Conservation (phyloP, 2,797 vertebrate species). For the Eulemur albifrons region DNA sequence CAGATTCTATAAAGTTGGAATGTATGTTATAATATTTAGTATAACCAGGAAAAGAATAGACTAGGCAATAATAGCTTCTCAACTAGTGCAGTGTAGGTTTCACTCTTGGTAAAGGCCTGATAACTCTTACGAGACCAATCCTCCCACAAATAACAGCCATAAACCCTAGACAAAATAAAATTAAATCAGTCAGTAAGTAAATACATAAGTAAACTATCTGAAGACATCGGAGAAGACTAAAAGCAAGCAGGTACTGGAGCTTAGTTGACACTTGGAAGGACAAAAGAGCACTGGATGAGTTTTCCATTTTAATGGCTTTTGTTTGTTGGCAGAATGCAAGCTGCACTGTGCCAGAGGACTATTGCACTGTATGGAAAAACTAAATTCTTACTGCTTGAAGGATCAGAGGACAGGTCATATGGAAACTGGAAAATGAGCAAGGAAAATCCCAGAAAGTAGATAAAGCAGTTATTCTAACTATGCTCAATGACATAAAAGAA, state of each 20-base stretch:
- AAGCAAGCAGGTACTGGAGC: background rate
- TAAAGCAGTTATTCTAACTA: background rate
- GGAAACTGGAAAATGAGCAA: background rate
- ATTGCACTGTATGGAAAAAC: background rate
- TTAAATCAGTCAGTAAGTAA: background rate
- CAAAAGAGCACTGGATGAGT: background rate
- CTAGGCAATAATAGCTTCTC: background rate
- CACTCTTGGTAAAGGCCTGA: background rate
- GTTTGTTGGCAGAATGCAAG: background rate
- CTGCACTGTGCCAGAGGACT: background rate
- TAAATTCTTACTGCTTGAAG: background rate
- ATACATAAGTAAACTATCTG: background rate
- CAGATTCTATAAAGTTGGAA: background rate
- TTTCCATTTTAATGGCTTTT: background rate
- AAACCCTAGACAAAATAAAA: background rate
- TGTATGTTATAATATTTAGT: too few relatives aligned
- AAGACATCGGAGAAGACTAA: background rate
- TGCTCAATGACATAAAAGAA: background rate
- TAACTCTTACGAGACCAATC: background rate
- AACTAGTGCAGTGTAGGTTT: background rate
- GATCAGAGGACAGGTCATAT: background rate
- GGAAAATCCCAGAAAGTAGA: background rate
- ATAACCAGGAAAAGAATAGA: background rate
- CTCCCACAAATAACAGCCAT: too few relatives aligned
- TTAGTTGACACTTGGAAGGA: background rate